Conservation (phyloP, 2,888 invertebrate species). For the Cosmia pyralina region DNA sequence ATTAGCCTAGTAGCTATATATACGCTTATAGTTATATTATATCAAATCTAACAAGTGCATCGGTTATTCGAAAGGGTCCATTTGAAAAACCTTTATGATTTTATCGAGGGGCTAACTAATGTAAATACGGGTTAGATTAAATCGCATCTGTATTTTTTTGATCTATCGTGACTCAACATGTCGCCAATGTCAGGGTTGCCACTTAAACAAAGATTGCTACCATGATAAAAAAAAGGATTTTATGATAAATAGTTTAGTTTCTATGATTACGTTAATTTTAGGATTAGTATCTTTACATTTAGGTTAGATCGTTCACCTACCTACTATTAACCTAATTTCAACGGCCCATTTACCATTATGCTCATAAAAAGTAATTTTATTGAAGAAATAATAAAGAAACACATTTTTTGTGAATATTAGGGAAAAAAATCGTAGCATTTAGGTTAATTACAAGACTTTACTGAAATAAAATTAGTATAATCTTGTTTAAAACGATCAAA, state of each 20-base stretch:
- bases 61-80: constrained; percentile 1
- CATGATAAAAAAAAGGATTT: constrained; percentile 18
- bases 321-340: neutral
- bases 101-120: constrained; percentile 45
- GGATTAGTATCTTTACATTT: constrained; percentile 17
- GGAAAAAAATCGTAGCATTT: neutral
- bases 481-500: neutral
- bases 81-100: constrained; percentile 18
- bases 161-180: constrained; percentile 64
- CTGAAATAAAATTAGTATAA: neutral
- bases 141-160: constrained; percentile 58
- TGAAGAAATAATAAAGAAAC: neutral
- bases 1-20: too few relatives aligned
- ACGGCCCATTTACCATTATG: neutral
- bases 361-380: constrained; percentile 16
- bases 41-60: too few relatives aligned
- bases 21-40: too few relatives aligned
- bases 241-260: neutral
- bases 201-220: constrained; percentile 3
- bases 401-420: neutral
- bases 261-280: constrained; percentile 6
- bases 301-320: neutral
- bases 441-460: neutral
- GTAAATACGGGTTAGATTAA: constrained; percentile 58
- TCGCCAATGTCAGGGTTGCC: constrained; percentile 56